Evolutionary conservation across 1,140 invertebrate species (phyloP).

Genomic region (Vanessa atalanta): DNA sequence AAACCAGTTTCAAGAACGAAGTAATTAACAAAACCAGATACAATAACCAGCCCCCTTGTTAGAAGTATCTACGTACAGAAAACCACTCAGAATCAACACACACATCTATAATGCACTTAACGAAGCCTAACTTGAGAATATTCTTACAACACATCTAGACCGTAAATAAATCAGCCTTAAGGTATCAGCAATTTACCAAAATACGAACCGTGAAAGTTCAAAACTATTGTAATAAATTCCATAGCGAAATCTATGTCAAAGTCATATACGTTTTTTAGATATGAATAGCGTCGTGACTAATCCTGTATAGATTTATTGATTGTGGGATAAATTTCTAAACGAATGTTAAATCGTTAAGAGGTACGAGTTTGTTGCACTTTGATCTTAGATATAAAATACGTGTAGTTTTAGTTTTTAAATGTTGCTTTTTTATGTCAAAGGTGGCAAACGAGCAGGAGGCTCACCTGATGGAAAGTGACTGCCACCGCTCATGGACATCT

Average conservation of each 20-base stretch:
- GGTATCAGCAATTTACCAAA: slow-evolving; percentile 6
- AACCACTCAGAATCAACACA: too few relatives aligned
- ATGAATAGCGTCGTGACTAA: slow-evolving; percentile 2
- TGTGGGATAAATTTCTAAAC: slow-evolving; percentile 2
- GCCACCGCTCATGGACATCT: too few relatives aligned
- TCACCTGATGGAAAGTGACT: too few relatives aligned
- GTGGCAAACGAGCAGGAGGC: too few relatives aligned
- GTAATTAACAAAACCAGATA: too few relatives aligned
- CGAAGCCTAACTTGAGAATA: not conserved
- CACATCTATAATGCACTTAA: too few relatives aligned
- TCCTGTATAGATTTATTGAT: slow-evolving; percentile 13
- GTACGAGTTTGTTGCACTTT: not conserved
- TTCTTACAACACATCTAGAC: not conserved
- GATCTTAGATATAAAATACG: not conserved
- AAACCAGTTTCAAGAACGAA: too few relatives aligned
- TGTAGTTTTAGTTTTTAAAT: too few relatives aligned
- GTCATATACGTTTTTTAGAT: slow-evolving; percentile 8
- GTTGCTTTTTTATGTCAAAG: too few relatives aligned
- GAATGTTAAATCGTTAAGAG: not conserved
- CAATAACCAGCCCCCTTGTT: too few relatives aligned
- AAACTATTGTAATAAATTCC: slow-evolving; percentile 26
- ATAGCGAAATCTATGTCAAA: slow-evolving; percentile 20
- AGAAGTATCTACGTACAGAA: too few relatives aligned
- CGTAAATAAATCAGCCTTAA: not conserved
- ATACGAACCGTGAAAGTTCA: slow-evolving; percentile 23